A percentile compares a stretch with the other conserved stretches of the same genome.
Conservation (phyloP, 92 coral and sea anemone species). For the Epizoanthus rinbou region DNA sequence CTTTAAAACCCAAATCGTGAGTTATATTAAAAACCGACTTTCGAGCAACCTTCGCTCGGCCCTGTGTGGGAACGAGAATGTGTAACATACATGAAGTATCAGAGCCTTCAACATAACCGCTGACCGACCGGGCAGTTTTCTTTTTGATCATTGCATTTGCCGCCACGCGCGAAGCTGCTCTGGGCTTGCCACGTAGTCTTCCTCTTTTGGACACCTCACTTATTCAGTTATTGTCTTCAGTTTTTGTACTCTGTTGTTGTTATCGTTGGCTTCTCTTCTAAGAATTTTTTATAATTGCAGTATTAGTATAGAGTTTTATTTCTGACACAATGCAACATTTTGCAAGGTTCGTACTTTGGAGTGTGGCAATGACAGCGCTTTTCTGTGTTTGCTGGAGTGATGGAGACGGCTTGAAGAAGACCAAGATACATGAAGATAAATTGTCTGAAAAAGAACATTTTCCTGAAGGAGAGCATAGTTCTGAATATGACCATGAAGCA, state of each 20-base stretch:
- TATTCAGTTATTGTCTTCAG: not conserved
- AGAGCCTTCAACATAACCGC: not conserved
- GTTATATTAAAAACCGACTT: no score
- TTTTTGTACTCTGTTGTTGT: not conserved
- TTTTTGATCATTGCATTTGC: not conserved
- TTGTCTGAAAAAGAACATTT: conserved; percentile 85
- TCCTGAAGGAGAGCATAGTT: conserved; percentile 79
- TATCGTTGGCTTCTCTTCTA: not conserved
- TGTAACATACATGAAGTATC: not conserved
- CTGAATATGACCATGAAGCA: conserved; percentile 96
- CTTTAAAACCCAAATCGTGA: no score
- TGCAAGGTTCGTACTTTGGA: conserved; percentile 9
- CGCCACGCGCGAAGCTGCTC: conserved; percentile 23
- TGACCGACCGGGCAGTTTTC: conserved; percentile 5
- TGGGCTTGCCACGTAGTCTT: conserved; percentile 43
- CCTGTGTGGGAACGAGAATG: no score
- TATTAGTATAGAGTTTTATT: not conserved
- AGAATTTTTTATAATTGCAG: not conserved
- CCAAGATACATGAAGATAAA: conserved; percentile 63
- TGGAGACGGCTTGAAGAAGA: conserved; percentile 16
- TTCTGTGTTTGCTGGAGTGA: conserved; percentile 31
- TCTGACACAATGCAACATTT: not conserved
- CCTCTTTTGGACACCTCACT: not conserved
- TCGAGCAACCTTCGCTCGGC: no score
- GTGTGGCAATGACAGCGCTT: conserved; percentile 2